Evolutionary conservation across 2,888 invertebrate species (phyloP), one percentile per base, ranked within the genome.

Genomic region (Agrotis clavis): DNA sequence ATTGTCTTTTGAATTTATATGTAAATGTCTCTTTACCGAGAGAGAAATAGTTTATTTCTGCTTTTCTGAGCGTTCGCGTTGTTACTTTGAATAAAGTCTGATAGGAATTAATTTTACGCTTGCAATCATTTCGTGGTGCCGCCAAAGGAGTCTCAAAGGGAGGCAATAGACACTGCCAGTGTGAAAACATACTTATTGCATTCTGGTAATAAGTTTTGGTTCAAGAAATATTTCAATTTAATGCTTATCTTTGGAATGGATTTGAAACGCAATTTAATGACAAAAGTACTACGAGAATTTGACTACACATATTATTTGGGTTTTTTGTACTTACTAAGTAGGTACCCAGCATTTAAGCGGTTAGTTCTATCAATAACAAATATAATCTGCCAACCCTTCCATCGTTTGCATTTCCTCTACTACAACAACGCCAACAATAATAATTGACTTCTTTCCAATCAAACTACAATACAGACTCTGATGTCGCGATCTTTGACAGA

Each of bases 1-100:
- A 89, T 89, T 89, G 89, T 89, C 91, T 90, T 87, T 87, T 86
- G 88, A 90, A 93, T 93, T 92, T 91, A 91, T 90, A 92, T 93
- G 92, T 89, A 90, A 93, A 92, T 93, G 86, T 71, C 79, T 69
- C 57, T 63, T 71, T 75, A 75, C 81, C 78, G 83, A 83, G 87
- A 83, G 85, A 84, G 82, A 82, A 65, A 85, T 88, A 89, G 88
- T 89, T 91, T 90, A 89, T 89, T 90, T 88, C 86, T 89, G 85
- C 86, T 81, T 86, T 81, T 88, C 84, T 80, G 71, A 81, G 84
- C 76, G 68, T 74, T 72, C 63, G 84, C 76, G 64, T 78, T 79
- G 79, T 67, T 71, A 79, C 76, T 79, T 75, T 79, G 76, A 76
- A 72, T 76, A 79, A 80, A 71, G 67, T 67, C 81, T 67, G 71